phyloP scores from a whole-genome alignment of 2,797 vertebrate species.

The Odontamblyopus rebecca region DNA sequence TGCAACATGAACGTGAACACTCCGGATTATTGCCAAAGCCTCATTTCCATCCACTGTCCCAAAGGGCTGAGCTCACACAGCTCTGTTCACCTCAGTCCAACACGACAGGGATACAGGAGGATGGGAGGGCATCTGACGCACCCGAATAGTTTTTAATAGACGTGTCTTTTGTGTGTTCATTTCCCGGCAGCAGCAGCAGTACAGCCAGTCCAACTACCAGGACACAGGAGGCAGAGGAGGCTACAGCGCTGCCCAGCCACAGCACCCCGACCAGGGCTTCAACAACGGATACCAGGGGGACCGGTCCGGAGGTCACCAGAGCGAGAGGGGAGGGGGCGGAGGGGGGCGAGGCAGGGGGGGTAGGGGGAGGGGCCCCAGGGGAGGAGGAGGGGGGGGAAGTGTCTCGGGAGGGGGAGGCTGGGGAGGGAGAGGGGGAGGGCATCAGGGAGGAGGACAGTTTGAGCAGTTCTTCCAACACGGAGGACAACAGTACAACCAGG shows the following conservation, averaged over 20 bases:
- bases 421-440: conserved; percentile 79
- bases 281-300: conserved; percentile 8
- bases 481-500: conserved; percentile 93
- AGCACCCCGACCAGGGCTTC: conserved; percentile 66
- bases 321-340: conserved; percentile 74
- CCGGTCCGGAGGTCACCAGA: conserved; percentile 44
- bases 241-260: conserved; percentile 15
- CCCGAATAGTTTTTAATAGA: background rate
- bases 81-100: no score
- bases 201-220: conserved; percentile 82
- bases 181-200: conserved; percentile 65
- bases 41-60: no score
- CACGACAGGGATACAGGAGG: no score
- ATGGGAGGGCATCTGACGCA: no score
- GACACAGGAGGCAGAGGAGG: conserved; percentile 81
- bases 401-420: conserved; percentile 90
- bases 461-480: conserved; percentile 99
- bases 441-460: conserved; percentile 94
- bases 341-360: conserved; percentile 80
- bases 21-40: no score
- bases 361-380: conserved; percentile 84
- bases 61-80: no score
- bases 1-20: no score
- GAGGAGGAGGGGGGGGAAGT: conserved; percentile 71
- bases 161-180: no score